Percentiles rank a stretch among this genome's conserved stretches.
Conservation (phyloP, 2,797 vertebrate genomes). For the Phyllotis vaccarum region DNA sequence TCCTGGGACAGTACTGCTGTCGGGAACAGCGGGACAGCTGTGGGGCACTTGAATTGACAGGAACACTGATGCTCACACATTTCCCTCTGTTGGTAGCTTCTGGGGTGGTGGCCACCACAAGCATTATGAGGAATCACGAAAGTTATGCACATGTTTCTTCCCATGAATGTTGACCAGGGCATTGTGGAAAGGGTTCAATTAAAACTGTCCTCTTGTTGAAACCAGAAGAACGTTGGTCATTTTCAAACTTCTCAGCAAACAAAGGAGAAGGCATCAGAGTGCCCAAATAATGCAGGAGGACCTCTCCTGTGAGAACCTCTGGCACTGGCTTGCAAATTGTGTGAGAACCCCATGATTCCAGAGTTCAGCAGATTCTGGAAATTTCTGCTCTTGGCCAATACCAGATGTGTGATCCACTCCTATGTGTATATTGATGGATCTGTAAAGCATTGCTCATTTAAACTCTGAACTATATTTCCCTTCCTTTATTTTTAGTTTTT, state of each 20-base stretch:
- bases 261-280: not conserved
- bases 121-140: fast-evolving
- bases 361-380: not conserved
- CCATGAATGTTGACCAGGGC: not conserved
- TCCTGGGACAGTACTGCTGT: fast-evolving
- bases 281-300: not conserved
- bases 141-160: not conserved
- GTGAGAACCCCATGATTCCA: not conserved
- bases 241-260: not conserved
- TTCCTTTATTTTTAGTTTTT: not conserved
- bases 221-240: not conserved
- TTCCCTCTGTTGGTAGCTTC: not conserved
- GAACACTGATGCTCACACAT: fast-evolving
- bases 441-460: not conserved
- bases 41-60: not conserved
- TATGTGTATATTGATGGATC: not conserved
- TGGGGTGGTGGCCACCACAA: not conserved
- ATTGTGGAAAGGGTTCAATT: no score
- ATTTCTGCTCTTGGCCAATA: not conserved
- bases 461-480: not conserved
- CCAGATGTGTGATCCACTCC: not conserved
- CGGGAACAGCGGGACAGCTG: not conserved
- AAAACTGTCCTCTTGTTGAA: not conserved
- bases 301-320: not conserved
- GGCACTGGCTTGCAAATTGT: no score